Conservation (phyloP, 1,140 invertebrate species). For the Macrobrachium rosenbergii region DNA sequence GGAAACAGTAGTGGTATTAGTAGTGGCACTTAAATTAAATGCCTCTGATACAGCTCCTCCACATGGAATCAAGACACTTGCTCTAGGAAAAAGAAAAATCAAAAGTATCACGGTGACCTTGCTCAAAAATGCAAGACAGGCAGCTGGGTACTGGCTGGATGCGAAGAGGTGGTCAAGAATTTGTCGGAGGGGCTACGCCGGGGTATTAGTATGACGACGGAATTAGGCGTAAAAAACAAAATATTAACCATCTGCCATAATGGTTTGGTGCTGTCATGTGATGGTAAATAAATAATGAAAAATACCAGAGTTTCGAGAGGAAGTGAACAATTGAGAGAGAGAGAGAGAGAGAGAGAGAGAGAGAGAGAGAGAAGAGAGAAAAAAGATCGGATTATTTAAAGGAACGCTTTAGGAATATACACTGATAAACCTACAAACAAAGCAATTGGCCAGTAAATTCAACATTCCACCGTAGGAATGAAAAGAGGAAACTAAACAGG, state of each 20-base stretch:
- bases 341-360: constrained; percentile 1
- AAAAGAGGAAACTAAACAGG: background rate
- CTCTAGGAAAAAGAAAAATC: too few relatives aligned
- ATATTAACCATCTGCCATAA: background rate
- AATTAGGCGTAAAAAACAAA: too few relatives aligned
- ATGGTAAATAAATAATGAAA: background rate
- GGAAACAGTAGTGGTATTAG: too few relatives aligned
- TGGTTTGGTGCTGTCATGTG: background rate
- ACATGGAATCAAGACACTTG: too few relatives aligned
- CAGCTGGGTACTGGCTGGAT: too few relatives aligned
- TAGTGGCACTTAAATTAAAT: too few relatives aligned
- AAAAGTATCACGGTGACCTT: background rate
- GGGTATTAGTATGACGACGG: too few relatives aligned
- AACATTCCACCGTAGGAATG: background rate
- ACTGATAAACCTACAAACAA: too few relatives aligned
- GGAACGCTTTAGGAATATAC: background rate
- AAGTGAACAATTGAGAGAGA: constrained; percentile 17
- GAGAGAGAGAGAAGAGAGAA: constrained; percentile 6
- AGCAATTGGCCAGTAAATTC: too few relatives aligned
- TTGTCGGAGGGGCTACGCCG: too few relatives aligned
- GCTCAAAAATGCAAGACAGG: background rate
- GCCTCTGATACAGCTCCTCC: too few relatives aligned
- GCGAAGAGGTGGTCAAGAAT: too few relatives aligned
- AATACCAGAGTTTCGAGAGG: background rate
- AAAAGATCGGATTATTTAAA: background rate